phyloP scores from a whole-genome alignment of 2,797 vertebrate genomes.

The Characodon lateralis region DNA sequence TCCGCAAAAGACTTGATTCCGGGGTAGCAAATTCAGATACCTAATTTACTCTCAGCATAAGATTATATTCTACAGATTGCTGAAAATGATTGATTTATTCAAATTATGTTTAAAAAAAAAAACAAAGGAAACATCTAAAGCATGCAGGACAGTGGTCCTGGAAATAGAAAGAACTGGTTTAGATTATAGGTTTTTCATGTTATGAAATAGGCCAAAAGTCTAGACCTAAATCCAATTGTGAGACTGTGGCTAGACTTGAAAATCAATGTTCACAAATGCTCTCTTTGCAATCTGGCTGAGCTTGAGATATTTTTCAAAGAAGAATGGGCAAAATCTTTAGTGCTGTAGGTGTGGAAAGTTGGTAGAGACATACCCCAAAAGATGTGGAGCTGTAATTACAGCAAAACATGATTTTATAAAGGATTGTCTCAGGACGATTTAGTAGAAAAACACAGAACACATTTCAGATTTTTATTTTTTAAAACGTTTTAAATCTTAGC shows the following conservation, averaged over 20 bases:
- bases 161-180: not conserved
- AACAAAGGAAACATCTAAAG: too few species aligned
- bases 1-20: not conserved
- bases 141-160: not conserved
- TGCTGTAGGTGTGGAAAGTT: not conserved
- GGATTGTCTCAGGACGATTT: not conserved
- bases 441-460: not conserved
- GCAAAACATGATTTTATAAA: not conserved
- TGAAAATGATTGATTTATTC: too few species aligned
- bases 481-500: not conserved
- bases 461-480: not conserved
- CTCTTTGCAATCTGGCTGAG: not conserved
- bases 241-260: not conserved
- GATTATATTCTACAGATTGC: too few species aligned
- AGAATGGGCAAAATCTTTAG: not conserved
- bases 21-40: not conserved
- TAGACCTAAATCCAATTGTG: not conserved
- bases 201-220: not conserved
- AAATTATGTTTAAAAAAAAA: too few species aligned
- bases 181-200: not conserved
- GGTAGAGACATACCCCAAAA: not conserved
- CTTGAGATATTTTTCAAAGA: not conserved
- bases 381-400: not conserved
- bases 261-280: not conserved
- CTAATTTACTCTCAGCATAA: too few species aligned